Percentiles rank a stretch among this genome's conserved stretches.
Conservation (phyloP, 2,113 vertebrate genomes). For the Tor tambroides region DNA sequence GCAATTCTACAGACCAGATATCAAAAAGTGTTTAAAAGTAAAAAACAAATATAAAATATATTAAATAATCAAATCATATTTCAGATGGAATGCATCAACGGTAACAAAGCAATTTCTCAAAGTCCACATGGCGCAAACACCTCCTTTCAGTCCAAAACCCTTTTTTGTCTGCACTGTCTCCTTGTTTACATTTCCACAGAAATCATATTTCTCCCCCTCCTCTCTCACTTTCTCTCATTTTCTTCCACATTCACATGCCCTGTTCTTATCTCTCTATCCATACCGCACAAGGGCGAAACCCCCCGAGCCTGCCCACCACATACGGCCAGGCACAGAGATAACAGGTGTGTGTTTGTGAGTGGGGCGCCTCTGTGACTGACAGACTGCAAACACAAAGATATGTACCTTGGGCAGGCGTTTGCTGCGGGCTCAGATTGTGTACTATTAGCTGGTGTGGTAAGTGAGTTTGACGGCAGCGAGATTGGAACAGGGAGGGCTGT, state of each 20-base stretch:
- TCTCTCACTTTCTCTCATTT: constrained; percentile 21
- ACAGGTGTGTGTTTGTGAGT: constrained; percentile 41
- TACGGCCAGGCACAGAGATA: constrained; percentile 46
- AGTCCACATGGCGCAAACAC: neutral
- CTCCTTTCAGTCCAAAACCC: neutral
- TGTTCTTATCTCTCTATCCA: constrained; percentile 52
- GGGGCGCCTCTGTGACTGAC: constrained; percentile 45
- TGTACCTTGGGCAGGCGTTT: constrained; percentile 45
- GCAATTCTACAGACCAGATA: neutral
- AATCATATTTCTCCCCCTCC: constrained; percentile 5
- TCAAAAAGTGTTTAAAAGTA: neutral
- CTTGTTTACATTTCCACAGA: neutral
- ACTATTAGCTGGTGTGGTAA: constrained; percentile 50
- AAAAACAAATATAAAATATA: neutral
- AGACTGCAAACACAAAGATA: constrained; percentile 51
- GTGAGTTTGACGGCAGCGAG: constrained; percentile 54
- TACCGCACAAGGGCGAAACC: constrained; percentile 43
- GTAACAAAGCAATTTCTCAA: neutral
- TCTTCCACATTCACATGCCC: constrained; percentile 36
- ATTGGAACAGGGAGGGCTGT: constrained; percentile 47
- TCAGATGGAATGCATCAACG: neutral
- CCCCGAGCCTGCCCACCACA: constrained; percentile 27
- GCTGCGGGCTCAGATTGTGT: constrained; percentile 42
- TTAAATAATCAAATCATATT: neutral
- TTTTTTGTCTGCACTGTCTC: neutral